Conservation (phyloP, 2,797 vertebrate species). For the Smutsia gigantea region DNA sequence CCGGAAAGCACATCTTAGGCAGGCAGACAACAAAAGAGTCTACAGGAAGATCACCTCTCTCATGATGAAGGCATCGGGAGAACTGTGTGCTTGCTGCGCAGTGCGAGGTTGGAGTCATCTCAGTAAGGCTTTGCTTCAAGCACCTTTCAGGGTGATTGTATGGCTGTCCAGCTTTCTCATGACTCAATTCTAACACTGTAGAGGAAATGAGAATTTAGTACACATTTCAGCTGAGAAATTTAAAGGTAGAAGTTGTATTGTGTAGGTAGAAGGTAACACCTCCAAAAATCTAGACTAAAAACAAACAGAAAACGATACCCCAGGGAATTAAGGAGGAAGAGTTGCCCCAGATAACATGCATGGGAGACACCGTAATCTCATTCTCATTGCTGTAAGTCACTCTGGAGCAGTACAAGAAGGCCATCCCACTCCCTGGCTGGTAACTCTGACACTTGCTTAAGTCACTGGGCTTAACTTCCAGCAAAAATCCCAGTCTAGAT, state of each 20-base stretch:
- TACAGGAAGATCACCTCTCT: neutral
- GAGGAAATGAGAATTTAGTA: slow-evolving; percentile 47
- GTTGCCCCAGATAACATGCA: neutral
- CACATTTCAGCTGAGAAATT: neutral
- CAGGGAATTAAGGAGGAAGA: neutral
- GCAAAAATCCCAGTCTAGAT: neutral
- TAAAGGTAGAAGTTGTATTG: slow-evolving; percentile 25
- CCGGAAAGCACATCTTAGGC: neutral
- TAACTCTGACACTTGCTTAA: neutral
- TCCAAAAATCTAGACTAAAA: slow-evolving; percentile 36
- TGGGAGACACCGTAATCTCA: neutral
- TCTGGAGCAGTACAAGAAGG: neutral
- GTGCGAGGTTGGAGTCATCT: slow-evolving; percentile 58
- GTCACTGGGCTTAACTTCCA: neutral
- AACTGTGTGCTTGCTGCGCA: neutral
- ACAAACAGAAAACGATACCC: neutral
- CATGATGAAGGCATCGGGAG: slow-evolving; percentile 41
- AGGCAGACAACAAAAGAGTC: slow-evolving; percentile 16
- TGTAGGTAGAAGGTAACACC: neutral
- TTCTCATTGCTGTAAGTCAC: neutral
- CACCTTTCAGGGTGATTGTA: neutral
- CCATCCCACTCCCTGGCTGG: neutral
- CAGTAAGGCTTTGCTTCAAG: slow-evolving; percentile 52
- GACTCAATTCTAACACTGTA: neutral
- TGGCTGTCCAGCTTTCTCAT: neutral